Evolutionary conservation across 2,888 invertebrate genomes (phyloP), one percentile per base, ranked within the genome.

Genomic region (Tigriopus californicus): DNA sequence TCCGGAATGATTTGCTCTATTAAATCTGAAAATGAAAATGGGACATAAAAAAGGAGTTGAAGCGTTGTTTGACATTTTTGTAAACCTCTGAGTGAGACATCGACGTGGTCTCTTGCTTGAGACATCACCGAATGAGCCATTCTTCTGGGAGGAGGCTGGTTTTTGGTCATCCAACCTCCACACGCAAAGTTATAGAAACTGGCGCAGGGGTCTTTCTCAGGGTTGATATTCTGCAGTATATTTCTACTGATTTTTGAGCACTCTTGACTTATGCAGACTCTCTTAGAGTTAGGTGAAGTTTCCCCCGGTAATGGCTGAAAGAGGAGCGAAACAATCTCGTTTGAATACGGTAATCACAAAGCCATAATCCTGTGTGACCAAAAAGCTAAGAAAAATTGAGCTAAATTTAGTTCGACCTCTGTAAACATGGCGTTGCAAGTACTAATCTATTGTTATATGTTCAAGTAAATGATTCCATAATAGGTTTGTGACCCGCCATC

Each of bases 51-150:
- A 18, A 41, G 13, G 41, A 13, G 11, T 41, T 41, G 11, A 11
- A 11, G 11, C 11, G 11, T 41, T 44, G n/a, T 44, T 44, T 41
- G 11, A 41, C 13, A 49, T 20, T 5, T 18, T 49, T 49, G 2
- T 41, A 18, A 40, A 41, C 54, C 54, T 54, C 24, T 33, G n/a
- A 54, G 41, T 5, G 33, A 15, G 18, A 54, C 40, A 54, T 54
- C 54, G n/a, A 54, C 41, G 8, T 54, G n/a, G 18, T 54, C 54
- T 22, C 54, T 54, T 24, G 18, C 8, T 54, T 54, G 15, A 18
- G 54, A 54, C 54, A 54, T 54, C n/a, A 54, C 54, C 15, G 54
- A 54, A 54, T 54, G 54, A n/a, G 41, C 33, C 18, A 54, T 40
- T 40, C 54, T 54, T n/a, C 54, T 11, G 3, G 54, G 54, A 41